Percentiles rank a stretch among this genome's conserved stretches.
phyloP scores from a whole-genome alignment of 2,888 invertebrate genomes.

The Allophyes oxyacanthae region DNA sequence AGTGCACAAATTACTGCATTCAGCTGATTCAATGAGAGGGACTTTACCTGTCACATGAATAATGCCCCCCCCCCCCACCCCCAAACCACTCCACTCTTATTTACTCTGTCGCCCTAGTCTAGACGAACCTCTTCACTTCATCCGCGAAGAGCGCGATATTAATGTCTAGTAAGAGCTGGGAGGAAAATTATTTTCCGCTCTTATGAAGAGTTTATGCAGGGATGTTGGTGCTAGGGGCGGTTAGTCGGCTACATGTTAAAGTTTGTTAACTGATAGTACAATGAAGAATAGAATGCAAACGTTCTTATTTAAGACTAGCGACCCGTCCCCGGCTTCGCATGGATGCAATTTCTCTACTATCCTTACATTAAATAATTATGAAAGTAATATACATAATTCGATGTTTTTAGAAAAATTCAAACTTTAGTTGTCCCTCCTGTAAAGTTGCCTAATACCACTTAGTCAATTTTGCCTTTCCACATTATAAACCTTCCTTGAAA shows the following conservation, averaged over 20 bases:
- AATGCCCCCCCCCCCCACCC: too few species aligned
- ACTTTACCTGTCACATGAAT: background rate
- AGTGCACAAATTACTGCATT: conserved; percentile 18
- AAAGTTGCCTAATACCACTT: too few species aligned
- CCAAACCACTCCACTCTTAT: conserved; percentile 30
- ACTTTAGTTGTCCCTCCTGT: too few species aligned
- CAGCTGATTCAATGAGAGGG: conserved; percentile 14
- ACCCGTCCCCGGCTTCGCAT: too few species aligned
- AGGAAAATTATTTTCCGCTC: conserved; percentile 40
- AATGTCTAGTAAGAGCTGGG: conserved; percentile 34
- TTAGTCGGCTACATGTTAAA: conserved; percentile 1
- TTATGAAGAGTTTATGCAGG: conserved; percentile 17
- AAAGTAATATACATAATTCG: too few species aligned
- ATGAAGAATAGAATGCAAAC: background rate
- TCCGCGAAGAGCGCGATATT: conserved; percentile 36
- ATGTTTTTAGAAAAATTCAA: too few species aligned
- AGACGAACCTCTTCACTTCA: conserved; percentile 50
- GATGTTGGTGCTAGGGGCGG: conserved; percentile 2
- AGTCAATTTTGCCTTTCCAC: too few species aligned
- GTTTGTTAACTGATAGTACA: conserved; percentile 1
- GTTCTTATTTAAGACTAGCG: too few species aligned
- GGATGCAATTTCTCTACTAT: too few species aligned
- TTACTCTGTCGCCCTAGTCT: conserved; percentile 46
- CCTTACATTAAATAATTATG: too few species aligned
- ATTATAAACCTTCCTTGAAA: too few species aligned